A percentile compares a stretch with the other conserved stretches of the same genome.
Conservation (phyloP, 2,113 vertebrate species). For the Uria lomvia region DNA sequence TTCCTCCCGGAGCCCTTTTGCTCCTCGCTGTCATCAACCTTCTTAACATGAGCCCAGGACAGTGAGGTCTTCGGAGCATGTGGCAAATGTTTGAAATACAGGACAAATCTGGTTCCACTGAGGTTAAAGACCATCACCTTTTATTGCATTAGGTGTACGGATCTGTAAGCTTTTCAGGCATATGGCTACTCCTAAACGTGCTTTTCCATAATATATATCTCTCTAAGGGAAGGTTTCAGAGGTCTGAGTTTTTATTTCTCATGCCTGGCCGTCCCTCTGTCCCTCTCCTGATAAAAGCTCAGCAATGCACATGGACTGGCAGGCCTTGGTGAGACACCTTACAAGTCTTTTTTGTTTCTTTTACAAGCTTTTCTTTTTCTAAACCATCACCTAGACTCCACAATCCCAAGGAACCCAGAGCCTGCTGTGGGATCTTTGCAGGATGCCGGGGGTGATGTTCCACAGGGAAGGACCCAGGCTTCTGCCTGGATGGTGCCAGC, state of each 20-base stretch:
- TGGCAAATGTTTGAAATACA: neutral
- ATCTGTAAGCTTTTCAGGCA: neutral
- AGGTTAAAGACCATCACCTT: neutral
- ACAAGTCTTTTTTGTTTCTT: neutral
- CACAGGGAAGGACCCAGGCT: neutral
- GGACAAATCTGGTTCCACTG: neutral
- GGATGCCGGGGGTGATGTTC: neutral
- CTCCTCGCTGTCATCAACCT: neutral
- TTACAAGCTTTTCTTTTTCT: neutral
- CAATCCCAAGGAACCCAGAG: neutral
- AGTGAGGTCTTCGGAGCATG: neutral
- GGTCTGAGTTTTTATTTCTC: neutral
- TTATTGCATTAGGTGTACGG: neutral
- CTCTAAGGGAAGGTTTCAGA: neutral
- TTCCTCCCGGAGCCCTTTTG: neutral
- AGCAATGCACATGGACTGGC: neutral
- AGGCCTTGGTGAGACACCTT: neutral
- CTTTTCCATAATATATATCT: neutral
- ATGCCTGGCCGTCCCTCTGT: neutral
- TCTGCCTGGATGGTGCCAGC: fast-evolving
- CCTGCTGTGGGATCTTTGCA: neutral
- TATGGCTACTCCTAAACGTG: neutral
- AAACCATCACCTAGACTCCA: neutral
- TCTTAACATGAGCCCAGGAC: neutral
- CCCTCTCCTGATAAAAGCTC: neutral